Evolutionary conservation across 1,140 invertebrate genomes (phyloP), one percentile per base, ranked within the genome.

Genomic region (Elymnias hypermnestra): DNA sequence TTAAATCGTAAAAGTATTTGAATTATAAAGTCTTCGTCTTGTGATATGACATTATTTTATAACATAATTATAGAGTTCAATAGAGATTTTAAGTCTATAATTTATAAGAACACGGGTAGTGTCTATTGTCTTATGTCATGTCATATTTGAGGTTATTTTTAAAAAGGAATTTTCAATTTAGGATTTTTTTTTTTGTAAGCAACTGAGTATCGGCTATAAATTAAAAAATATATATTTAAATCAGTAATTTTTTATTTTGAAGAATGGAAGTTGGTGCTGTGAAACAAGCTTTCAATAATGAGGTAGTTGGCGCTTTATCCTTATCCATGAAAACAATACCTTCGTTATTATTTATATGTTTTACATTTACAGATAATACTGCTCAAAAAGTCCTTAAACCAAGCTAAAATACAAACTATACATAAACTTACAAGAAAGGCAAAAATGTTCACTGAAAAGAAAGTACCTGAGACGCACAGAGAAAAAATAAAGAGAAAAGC

Each of bases 261-360:
- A 71, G 51, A 59, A 83, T 83, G 79, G 79, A 83, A 59, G 69
- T 83, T 28, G 79, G 79, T 21, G 79, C 79, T 28, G 79, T 83
- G 1, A 83, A 83, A 71, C 77, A 82, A 56, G 76, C 70, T 2
- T 83, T 76, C 57, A 83, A 83, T 51, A 83, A 77, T 56, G 77
- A 83, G 69, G 79, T 82, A 54, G 35, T 18, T 38, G 12, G 28
- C n/a, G n/a, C n/a, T n/a, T n/a, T n/a, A n/a, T n/a, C n/a, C n/a
- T n/a, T n/a, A n/a, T n/a, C n/a, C n/a, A n/a, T n/a, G n/a, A n/a
- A n/a, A n/a, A n/a, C n/a, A n/a, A n/a, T n/a, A n/a, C n/a, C n/a
- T n/a, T n/a, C n/a, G n/a, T n/a, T n/a, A n/a, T 12, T 9, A 5
- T 9, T 28, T 21, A 12, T 22, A 9, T 19, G 5, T 25, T 22